Conservation (phyloP, 1,140 invertebrate genomes). For the Tyrophagus putrescentiae region DNA sequence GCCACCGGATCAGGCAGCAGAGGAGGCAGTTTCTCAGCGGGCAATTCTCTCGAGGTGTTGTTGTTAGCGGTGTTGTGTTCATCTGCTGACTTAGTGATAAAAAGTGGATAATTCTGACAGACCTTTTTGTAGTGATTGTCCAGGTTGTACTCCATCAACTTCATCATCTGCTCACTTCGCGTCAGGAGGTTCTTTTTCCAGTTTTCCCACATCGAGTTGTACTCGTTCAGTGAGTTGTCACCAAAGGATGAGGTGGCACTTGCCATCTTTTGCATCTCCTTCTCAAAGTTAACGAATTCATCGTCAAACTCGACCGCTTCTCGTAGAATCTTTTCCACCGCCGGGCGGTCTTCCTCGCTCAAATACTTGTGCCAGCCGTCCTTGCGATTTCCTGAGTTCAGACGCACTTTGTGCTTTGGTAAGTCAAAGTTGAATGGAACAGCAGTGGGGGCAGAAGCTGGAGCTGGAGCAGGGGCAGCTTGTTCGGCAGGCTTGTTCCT, state of each 20-base stretch:
- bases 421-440: not conserved
- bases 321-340: not conserved
- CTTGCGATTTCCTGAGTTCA: not conserved
- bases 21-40: too few species aligned
- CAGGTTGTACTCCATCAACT: not conserved
- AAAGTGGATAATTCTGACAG: not conserved
- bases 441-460: not conserved
- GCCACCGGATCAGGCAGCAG: too few species aligned
- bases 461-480: not conserved
- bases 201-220: not conserved
- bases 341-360: not conserved
- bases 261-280: not conserved
- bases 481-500: too few species aligned
- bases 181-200: constrained; percentile 8
- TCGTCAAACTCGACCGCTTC: not conserved
- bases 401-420: not conserved
- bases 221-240: not conserved
- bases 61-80: too few species aligned
- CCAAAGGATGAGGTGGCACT: not conserved
- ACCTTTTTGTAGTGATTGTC: not conserved
- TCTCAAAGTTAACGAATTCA: not conserved
- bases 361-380: not conserved
- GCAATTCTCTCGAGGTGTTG: too few species aligned
- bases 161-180: not conserved
- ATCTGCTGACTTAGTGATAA: not conserved